phyloP scores from a whole-genome alignment of 2,888 invertebrate species.

The Sipha maydis region DNA sequence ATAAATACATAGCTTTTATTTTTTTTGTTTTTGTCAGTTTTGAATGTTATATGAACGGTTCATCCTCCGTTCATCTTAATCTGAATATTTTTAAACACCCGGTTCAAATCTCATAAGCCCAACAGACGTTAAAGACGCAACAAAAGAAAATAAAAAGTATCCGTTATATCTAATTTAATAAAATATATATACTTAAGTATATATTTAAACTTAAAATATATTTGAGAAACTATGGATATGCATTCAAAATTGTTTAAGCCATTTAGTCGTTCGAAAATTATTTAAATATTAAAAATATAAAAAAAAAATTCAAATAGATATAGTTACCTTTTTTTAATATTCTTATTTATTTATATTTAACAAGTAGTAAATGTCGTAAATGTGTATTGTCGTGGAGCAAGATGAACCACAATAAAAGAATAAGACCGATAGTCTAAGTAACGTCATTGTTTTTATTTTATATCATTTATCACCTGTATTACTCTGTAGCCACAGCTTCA shows the following conservation, averaged over 20 bases:
- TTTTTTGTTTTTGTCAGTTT: conserved; percentile 9
- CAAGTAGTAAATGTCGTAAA: not conserved
- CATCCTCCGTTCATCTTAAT: not conserved
- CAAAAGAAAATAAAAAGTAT: not conserved
- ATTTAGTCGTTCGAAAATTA: not conserved
- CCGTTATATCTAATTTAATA: not conserved
- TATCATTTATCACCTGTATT: not conserved
- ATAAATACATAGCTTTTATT: not conserved
- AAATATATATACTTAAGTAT: not conserved
- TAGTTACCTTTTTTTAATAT: no score
- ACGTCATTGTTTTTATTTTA: not conserved
- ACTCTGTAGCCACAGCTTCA: not conserved
- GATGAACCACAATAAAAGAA: not conserved
- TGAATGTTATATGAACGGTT: conserved; percentile 34
- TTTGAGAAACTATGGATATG: not conserved
- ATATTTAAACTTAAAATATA: not conserved
- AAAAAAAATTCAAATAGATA: no score
- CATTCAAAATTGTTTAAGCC: not conserved
- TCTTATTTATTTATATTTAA: no score
- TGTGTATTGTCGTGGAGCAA: not conserved
- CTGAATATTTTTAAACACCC: not conserved
- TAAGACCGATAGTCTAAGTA: not conserved
- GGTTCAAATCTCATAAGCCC: not conserved
- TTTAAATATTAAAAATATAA: not conserved
- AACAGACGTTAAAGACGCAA: not conserved